phyloP scores from a whole-genome alignment of 2,888 invertebrate species.

The Eristalinus aeneus region DNA sequence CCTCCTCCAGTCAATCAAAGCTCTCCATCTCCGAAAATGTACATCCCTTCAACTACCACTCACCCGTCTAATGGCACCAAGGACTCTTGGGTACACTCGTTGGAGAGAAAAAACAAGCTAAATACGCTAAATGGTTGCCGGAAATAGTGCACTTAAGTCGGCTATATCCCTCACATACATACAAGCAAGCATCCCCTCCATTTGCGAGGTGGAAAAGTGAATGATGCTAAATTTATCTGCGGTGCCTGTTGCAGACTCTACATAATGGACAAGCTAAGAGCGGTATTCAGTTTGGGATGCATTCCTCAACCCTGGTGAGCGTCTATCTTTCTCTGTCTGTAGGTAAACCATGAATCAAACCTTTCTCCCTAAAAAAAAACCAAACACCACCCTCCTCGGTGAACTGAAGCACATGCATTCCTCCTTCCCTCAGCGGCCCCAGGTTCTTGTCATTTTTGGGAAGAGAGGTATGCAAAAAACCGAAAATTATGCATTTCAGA shows the following conservation, averaged over 20 bases:
- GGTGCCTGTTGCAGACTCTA: slow-evolving; percentile 34
- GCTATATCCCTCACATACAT: background rate
- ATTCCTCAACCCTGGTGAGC: slow-evolving; percentile 28
- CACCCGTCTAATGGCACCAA: background rate
- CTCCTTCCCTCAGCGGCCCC: background rate
- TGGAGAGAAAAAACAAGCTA: slow-evolving; percentile 20
- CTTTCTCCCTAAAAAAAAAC: background rate
- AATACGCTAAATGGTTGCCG: slow-evolving; percentile 29
- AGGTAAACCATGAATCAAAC: slow-evolving; percentile 36
- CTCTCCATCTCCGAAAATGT: background rate
- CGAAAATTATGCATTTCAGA: slow-evolving; percentile 18
- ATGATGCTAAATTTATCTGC: slow-evolving; percentile 20
- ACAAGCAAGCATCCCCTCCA: background rate
- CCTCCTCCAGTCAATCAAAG: too few relatives aligned
- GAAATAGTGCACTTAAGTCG: slow-evolving; percentile 13
- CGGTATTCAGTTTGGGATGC: slow-evolving; percentile 6
- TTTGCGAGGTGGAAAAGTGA: background rate
- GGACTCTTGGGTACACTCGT: background rate
- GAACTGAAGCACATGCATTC: background rate
- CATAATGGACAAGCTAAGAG: slow-evolving; percentile 21
- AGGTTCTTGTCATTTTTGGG: background rate
- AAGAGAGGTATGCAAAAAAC: background rate
- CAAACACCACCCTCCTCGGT: background rate
- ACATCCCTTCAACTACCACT: background rate
- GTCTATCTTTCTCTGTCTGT: slow-evolving; percentile 12